Evolutionary conservation across 2,113 vertebrate species (phyloP).

Genomic region (Alces alces): DNA sequence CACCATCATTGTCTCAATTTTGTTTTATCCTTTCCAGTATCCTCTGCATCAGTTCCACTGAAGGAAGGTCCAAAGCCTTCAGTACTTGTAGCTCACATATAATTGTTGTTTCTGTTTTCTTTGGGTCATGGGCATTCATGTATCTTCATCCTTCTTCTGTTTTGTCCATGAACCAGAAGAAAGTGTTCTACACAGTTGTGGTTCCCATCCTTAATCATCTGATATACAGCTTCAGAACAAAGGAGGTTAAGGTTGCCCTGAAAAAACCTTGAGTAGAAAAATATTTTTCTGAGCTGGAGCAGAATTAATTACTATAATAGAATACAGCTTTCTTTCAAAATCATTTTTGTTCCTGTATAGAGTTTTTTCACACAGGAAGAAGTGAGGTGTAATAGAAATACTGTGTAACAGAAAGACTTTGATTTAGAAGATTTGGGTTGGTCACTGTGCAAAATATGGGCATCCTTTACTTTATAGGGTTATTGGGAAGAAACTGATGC

Average conservation of each 20-base stretch:
- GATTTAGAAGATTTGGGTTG: neutral
- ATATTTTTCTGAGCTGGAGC: neutral
- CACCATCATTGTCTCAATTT: neutral
- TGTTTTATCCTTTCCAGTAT: neutral
- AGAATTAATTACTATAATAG: neutral
- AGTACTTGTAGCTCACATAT: conserved; percentile 14
- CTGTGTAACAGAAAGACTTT: neutral
- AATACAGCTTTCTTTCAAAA: neutral
- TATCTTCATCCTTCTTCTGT: conserved; percentile 28
- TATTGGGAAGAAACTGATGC: neutral
- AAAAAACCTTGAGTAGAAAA: neutral
- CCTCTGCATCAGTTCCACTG: neutral
- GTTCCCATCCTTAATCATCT: neutral
- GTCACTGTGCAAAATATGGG: neutral
- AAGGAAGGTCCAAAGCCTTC: conserved; percentile 1
- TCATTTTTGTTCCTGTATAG: neutral
- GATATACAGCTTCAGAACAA: neutral
- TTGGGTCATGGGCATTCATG: conserved; percentile 35
- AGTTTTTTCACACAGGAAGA: neutral
- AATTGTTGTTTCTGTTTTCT: conserved; percentile 13
- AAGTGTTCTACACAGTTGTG: conserved; percentile 38
- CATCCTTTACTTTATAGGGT: neutral
- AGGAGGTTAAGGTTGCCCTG: neutral
- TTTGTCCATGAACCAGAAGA: conserved; percentile 12
- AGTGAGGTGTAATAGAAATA: neutral